Evolutionary conservation across 1,140 invertebrate species (phyloP).

Genomic region (Gonioctena quinquepunctata): DNA sequence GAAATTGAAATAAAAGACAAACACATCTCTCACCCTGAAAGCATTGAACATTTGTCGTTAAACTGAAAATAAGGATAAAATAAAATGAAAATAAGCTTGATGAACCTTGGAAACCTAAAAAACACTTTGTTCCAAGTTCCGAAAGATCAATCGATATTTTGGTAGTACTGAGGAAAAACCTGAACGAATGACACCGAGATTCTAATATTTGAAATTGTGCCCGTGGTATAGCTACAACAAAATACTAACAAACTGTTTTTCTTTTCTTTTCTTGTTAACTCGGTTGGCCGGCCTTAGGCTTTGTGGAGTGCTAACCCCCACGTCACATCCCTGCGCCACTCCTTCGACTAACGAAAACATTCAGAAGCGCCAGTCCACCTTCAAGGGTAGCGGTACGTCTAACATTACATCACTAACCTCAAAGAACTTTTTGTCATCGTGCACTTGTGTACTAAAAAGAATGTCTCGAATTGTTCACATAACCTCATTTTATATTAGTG

Average conservation of each 20-base stretch:
- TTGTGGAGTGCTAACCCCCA: constrained; percentile 39
- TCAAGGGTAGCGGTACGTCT: constrained; percentile 40
- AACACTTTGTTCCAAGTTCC: too few species aligned
- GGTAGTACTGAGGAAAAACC: too few species aligned
- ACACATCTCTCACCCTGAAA: too few species aligned
- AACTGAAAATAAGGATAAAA: too few species aligned
- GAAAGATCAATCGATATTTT: too few species aligned
- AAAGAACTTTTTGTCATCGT: constrained; percentile 19
- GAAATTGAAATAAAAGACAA: too few species aligned
- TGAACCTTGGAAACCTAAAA: too few species aligned
- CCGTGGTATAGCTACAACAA: constrained; percentile 30
- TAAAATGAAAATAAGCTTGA: too few species aligned
- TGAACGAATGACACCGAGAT: constrained; percentile 25
- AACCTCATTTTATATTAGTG: constrained; percentile 2
- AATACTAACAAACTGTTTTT: constrained; percentile 37
- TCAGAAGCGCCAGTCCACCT: constrained; percentile 37
- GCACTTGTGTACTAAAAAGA: constrained; percentile 31
- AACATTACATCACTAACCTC: constrained; percentile 41
- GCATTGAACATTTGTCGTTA: too few species aligned
- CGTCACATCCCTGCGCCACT: constrained; percentile 33
- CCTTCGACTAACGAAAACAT: constrained; percentile 36
- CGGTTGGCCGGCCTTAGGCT: constrained; percentile 43
- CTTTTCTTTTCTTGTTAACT: constrained; percentile 41
- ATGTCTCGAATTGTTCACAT: constrained; percentile 6
- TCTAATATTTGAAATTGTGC: constrained; percentile 32